These are phyloP conservation scores for Typhlomys cinereus DNA, from an alignment of 2,113 vertebrate species.

Conservation along the genomic window DNA sequence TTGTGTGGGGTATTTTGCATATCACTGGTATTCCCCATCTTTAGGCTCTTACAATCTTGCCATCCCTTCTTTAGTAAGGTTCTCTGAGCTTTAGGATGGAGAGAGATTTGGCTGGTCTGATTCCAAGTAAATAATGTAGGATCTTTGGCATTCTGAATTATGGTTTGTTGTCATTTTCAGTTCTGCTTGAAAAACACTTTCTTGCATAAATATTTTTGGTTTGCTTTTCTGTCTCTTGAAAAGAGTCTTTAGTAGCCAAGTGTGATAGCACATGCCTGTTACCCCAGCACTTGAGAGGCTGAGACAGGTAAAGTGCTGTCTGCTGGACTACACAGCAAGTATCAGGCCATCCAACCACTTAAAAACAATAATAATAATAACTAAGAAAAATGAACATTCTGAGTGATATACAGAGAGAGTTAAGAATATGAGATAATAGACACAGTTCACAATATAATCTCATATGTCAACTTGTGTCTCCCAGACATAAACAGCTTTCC, in stretches of 20 bases:
- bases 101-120: no score
- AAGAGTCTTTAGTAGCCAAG: background rate
- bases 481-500: background rate
- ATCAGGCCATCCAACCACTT: background rate
- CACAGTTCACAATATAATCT: background rate
- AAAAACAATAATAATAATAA: no score
- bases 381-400: background rate
- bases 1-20: no score
- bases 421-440: background rate
- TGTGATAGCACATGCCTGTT: background rate
- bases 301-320: background rate
- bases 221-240: conserved; percentile 14
- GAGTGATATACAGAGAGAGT: no score
- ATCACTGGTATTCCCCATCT: no score
- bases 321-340: background rate
- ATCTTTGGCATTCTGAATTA: no score
- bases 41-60: no score
- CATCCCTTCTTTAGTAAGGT: no score
- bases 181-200: background rate
- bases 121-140: no score
- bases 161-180: no score
- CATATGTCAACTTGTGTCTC: background rate
- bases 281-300: background rate
- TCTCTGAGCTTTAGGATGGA: no score
- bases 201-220: background rate